phyloP scores from a whole-genome alignment of 2,888 invertebrate species.

The Netelia virgata region DNA sequence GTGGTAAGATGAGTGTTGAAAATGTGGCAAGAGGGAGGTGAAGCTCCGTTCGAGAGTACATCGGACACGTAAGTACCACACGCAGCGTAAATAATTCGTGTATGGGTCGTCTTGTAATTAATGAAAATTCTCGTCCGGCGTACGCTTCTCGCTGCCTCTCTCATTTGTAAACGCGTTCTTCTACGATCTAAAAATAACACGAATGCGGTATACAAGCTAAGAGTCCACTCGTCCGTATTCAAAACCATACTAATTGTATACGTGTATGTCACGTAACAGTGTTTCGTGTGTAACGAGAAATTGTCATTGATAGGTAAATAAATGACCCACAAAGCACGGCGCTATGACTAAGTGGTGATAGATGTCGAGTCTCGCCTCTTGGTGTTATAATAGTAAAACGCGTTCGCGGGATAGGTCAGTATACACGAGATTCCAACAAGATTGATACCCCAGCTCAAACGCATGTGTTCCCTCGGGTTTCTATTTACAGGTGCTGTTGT shows the following conservation, averaged over 20 bases:
- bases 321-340: conserved; percentile 31
- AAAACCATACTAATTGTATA: neutral
- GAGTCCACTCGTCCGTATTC: neutral
- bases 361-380: neutral
- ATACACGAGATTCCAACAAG: conserved; percentile 19
- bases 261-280: neutral
- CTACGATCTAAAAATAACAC: conserved; percentile 15
- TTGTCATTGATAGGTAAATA: conserved; percentile 17
- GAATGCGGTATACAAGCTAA: neutral
- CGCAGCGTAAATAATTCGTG: neutral
- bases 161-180: conserved; percentile 30
- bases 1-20: conserved; percentile 74
- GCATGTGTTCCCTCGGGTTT: neutral
- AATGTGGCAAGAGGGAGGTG: conserved; percentile 83
- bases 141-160: conserved; percentile 1
- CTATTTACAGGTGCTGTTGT: neutral
- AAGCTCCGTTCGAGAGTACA: conserved; percentile 79
- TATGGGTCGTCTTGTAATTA: conserved; percentile 3
- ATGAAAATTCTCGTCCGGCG: conserved; percentile 25
- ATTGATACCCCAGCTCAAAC: neutral
- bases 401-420: conserved; percentile 53
- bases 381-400: conserved; percentile 38
- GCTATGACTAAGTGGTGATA: conserved; percentile 15
- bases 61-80: conserved; percentile 78
- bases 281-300: neutral